Base-by-base conservation (phyloP, 92 coral and sea anemone species). In the Isaurus tuberculatus region DNA sequence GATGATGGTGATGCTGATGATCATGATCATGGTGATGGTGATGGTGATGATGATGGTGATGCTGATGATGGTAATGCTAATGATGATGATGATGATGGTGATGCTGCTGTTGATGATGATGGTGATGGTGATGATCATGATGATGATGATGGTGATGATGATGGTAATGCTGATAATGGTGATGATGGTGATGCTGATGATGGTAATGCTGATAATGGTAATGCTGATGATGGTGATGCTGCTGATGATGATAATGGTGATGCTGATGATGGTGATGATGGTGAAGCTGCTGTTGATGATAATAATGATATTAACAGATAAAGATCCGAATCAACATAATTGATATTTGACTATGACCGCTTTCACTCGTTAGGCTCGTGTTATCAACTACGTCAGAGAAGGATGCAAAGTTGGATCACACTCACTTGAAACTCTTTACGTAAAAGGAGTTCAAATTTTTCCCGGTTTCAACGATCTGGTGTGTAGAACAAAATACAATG, bases 341-440 rank as follows among this genome's bases (percentile, higher is more conserved):
- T 40, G 11, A 48, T 15, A 16, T 73, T 34, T 6, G 23, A 23
- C 34, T 16, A 28, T 13, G 16, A 4, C 15, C 23, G 9, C 20
- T 58, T 31, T 55, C 36, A 46, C 8, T 33, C n/a, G 32, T 37
- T 44, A 75, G 81, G 48, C 20, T 19, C 43, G 66, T 30, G 66
- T 75, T 37, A 32, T 75, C 81, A 75, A 75, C 31, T 75, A 75
- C 44, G 49, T 75, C 68, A 75, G 49, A 53, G 68, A 23, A 75
- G 68, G 49, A 40, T 75, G 81, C 11, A 55, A 25, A 33, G 4
- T 53, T 0, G 81, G 81, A 57, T 31, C 81, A 8, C 15, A 75
- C 68, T 55, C 81, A 14, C 33, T 75, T 40, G 28, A 5, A 55
- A 19, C 48, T 75, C 81, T 75, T 31, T 75, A 55, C 81, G 9